Evolutionary conservation across 2,797 vertebrate genomes (phyloP).

Genomic region (Poliocrania exsul): DNA sequence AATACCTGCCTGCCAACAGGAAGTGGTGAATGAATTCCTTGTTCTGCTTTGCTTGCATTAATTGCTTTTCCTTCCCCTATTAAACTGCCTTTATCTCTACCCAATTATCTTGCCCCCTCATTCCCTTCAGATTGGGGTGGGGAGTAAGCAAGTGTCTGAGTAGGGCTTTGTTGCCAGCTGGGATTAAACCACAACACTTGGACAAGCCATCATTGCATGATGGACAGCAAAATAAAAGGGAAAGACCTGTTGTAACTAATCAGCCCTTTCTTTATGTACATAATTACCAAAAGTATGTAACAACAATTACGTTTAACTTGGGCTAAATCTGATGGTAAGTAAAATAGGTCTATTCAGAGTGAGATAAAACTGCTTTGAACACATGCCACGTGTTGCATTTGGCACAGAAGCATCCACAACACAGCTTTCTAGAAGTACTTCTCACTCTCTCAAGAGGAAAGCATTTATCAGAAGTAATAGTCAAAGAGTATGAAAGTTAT

Average conservation of each 20-base stretch:
- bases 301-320: background rate
- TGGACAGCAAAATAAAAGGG: background rate
- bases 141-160: accelerated
- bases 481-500: background rate
- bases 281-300: background rate
- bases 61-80: background rate
- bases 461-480: conserved; percentile 24
- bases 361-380: background rate
- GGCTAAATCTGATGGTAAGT: background rate
- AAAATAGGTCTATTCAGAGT: background rate
- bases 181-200: background rate
- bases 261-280: background rate
- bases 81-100: background rate
- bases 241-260: background rate
- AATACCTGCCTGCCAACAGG: background rate
- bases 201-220: background rate
- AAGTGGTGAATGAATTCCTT: background rate
- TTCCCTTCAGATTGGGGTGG: background rate
- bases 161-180: background rate
- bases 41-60: background rate
- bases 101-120: background rate
- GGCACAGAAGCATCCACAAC: background rate
- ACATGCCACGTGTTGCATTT: background rate
- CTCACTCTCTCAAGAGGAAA: background rate
- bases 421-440: background rate